Conservation (phyloP, 92 coral and sea anemone species). For the Heliopora coerulea region DNA sequence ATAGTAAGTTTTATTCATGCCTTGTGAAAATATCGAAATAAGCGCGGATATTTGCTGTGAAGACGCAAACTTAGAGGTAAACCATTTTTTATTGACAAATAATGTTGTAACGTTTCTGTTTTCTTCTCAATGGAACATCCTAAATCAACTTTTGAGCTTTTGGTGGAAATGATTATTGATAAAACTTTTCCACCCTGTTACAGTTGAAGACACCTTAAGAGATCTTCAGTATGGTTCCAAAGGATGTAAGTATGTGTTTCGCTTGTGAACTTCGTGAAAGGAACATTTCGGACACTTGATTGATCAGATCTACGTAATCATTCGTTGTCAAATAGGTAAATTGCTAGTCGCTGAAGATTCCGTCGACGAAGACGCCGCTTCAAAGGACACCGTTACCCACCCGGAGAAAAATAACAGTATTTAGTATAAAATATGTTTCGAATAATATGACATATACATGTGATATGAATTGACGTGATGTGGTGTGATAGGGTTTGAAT, state of each 20-base stretch:
- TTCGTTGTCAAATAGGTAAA: constrained; percentile 30
- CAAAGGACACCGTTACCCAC: constrained; percentile 17
- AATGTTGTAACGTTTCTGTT: too few relatives aligned
- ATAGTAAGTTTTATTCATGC: constrained; percentile 5
- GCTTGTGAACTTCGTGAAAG: too few relatives aligned
- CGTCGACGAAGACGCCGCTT: constrained; percentile 21
- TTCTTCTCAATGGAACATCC: too few relatives aligned
- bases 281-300: too few relatives aligned
- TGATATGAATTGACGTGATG: background rate
- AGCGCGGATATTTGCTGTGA: too few relatives aligned
- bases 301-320: too few relatives aligned
- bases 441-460: too few relatives aligned
- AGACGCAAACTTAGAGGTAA: too few relatives aligned
- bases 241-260: constrained; percentile 17
- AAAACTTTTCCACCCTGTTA: too few relatives aligned
- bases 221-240: constrained; percentile 31
- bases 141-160: background rate
- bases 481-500: background rate
- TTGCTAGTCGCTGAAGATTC: constrained; percentile 26
- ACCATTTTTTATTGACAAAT: too few relatives aligned
- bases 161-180: background rate
- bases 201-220: constrained; percentile 18
- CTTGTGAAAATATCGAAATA: too few relatives aligned
- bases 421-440: background rate
- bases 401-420: constrained; percentile 1